phyloP scores from a whole-genome alignment of 2,113 vertebrate species.

The Apaloderma vittatum region DNA sequence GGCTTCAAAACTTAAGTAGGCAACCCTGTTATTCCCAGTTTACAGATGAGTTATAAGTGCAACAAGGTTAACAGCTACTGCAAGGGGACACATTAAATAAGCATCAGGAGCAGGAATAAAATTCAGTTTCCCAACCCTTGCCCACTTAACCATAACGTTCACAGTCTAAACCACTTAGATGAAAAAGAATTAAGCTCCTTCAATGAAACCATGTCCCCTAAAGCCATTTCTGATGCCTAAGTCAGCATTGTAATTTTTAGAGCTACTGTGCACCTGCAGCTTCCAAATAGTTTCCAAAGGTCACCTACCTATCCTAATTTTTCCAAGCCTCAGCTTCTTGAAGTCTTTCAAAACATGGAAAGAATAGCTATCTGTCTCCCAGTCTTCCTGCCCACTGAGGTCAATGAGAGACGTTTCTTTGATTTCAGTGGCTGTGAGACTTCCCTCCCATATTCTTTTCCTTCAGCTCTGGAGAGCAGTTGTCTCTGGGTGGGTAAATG shows the following conservation, averaged over 20 bases:
- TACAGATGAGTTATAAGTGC: conserved; percentile 3
- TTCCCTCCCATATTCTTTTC: neutral
- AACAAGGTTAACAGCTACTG: conserved; percentile 39
- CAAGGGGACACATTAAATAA: neutral
- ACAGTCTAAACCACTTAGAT: neutral
- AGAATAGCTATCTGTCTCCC: conserved; percentile 9
- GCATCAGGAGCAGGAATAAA: neutral
- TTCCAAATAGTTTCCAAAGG: conserved; percentile 40
- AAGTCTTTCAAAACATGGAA: conserved; percentile 43
- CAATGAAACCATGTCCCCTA: neutral
- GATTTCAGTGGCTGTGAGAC: neutral
- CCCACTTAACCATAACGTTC: neutral
- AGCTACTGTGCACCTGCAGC: conserved; percentile 28
- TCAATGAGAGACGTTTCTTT: neutral
- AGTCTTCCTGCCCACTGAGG: conserved; percentile 10
- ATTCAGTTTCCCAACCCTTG: neutral
- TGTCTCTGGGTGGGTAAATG: neutral
- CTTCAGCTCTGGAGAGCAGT: conserved; percentile 17
- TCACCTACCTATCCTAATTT: conserved; percentile 11
- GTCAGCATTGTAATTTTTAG: neutral
- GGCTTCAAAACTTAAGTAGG: conserved; percentile 20
- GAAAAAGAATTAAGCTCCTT: neutral
- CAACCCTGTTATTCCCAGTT: conserved; percentile 16
- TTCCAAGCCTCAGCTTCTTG: conserved; percentile 4
- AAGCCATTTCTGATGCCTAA: conserved; percentile 31